Conservation (phyloP, 2,888 invertebrate species). For the Netelia melanura region DNA sequence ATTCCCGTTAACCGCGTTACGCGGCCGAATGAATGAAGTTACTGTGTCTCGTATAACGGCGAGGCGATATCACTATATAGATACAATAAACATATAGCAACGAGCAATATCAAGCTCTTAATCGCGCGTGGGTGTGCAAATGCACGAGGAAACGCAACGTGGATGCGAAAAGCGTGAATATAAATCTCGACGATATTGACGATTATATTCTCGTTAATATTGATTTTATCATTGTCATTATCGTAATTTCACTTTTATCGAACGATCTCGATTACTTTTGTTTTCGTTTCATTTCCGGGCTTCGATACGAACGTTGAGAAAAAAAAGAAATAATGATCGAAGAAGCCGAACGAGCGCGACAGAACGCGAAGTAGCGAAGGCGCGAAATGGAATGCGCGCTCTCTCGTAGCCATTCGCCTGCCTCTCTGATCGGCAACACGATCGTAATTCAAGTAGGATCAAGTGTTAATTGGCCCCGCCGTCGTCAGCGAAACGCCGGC, state of each 20-base stretch:
- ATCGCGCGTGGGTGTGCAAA: conserved; percentile 34
- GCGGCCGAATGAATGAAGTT: conserved; percentile 76
- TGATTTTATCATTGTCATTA: not conserved
- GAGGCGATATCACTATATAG: conserved; percentile 50
- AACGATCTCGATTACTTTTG: no score
- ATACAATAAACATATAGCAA: conserved; percentile 23
- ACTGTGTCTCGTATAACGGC: conserved; percentile 73
- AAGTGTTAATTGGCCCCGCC: conserved; percentile 81
- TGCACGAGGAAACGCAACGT: conserved; percentile 20
- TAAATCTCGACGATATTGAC: not conserved
- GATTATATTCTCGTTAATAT: conserved; percentile 6
- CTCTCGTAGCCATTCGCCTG: conserved; percentile 24
- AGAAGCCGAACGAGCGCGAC: not conserved
- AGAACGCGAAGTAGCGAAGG: not conserved
- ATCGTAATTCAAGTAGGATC: conserved; percentile 80
- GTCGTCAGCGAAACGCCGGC: conserved; percentile 65
- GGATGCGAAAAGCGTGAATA: not conserved
- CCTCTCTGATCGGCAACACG: conserved; percentile 67
- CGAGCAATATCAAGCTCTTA: conserved; percentile 36
- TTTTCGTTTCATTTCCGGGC: no score
- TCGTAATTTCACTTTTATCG: no score
- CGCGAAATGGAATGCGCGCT: conserved; percentile 6
- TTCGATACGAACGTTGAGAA: no score
- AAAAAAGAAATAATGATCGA: not conserved
- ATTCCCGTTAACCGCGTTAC: conserved; percentile 74